Conservation (phyloP, 2,797 vertebrate species). For the Lacerta agilis region DNA sequence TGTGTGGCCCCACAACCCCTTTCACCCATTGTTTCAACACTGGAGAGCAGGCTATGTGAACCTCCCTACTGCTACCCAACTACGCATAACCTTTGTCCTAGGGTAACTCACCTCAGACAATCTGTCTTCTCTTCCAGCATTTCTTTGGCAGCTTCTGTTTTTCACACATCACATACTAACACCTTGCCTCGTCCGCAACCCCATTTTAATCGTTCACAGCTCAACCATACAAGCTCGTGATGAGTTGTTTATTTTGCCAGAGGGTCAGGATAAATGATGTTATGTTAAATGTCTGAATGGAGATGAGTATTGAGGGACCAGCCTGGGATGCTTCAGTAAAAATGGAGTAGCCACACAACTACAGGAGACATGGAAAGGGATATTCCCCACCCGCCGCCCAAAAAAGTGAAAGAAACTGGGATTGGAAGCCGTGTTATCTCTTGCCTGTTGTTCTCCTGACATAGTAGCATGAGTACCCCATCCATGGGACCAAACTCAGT, state of each 20-base stretch:
- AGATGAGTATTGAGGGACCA: background rate
- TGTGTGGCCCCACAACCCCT: too few species aligned
- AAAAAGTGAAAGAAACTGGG: background rate
- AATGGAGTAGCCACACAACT: background rate
- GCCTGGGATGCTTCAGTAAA: background rate
- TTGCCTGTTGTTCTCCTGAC: background rate
- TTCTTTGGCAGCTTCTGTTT: background rate
- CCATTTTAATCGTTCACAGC: background rate
- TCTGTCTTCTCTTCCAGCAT: background rate
- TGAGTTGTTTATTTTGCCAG: background rate
- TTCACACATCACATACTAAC: background rate
- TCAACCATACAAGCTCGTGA: background rate
- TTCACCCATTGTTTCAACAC: too few species aligned
- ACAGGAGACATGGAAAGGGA: background rate
- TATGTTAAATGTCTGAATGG: background rate
- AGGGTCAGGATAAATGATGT: background rate
- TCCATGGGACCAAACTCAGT: fast-evolving
- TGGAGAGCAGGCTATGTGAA: too few species aligned
- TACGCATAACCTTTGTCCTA: background rate
- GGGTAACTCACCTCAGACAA: background rate
- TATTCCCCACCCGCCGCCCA: background rate
- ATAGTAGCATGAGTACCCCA: background rate
- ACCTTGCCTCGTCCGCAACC: background rate
- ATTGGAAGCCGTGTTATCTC: background rate
- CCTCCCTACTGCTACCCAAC: background rate